phyloP scores from a whole-genome alignment of 1,140 invertebrate species.

The Drosophila malerkotliana region DNA sequence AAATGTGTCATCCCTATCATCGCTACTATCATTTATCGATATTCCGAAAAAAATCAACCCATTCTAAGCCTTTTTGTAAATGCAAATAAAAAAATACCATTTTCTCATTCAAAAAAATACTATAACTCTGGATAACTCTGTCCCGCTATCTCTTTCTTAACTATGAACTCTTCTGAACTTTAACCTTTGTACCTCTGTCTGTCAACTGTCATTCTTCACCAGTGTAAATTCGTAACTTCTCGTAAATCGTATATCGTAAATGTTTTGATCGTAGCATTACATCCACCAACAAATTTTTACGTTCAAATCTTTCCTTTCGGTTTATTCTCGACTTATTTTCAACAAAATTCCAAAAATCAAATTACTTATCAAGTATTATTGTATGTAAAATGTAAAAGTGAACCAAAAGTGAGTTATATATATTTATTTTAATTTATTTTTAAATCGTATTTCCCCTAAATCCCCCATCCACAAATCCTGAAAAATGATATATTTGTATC shows the following conservation, averaged over 20 bases:
- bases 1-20: slow-evolving; percentile 9
- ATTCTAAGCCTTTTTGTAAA: background rate
- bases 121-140: background rate
- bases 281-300: slow-evolving; percentile 9
- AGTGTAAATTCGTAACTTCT: slow-evolving; percentile 17
- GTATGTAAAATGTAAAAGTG: slow-evolving; percentile 22
- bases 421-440: background rate
- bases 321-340: slow-evolving; percentile 15
- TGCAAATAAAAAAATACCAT: background rate
- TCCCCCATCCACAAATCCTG: background rate
- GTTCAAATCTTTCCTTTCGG: slow-evolving; percentile 1
- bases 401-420: slow-evolving; percentile 18
- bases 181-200: slow-evolving; percentile 6
- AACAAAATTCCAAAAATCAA: slow-evolving; percentile 37
- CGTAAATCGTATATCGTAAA: slow-evolving; percentile 15
- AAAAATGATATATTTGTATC: slow-evolving; percentile 16
- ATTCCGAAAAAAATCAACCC: slow-evolving; percentile 7
- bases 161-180: slow-evolving; percentile 10
- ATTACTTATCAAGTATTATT: background rate
- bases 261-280: slow-evolving; percentile 23
- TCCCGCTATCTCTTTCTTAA: background rate
- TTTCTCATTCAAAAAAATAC: background rate
- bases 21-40: slow-evolving; percentile 4
- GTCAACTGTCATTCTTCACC: slow-evolving; percentile 15
- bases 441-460: slow-evolving; percentile 19